Base-by-base conservation (phyloP, 2,797 vertebrate species). In the Siniperca obscura region DNA sequence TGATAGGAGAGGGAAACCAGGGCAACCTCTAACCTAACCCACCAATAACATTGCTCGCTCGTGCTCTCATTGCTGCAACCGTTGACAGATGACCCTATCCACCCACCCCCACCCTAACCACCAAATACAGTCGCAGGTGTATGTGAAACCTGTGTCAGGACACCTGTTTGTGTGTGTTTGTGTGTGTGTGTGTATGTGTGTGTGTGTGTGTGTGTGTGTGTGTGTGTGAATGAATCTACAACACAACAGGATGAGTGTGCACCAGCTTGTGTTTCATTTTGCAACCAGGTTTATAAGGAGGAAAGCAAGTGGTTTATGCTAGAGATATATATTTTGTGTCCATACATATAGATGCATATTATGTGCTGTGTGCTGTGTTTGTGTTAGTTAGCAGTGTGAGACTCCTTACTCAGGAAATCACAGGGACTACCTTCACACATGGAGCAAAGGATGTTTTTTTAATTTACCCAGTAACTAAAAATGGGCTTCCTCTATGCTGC, bases 1-100 rank as follows among this genome's bases (percentile, higher is more conserved):
- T 72, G 92, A 92, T 93, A 94, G 83, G 80, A 87, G 78, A 86
- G 74, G 77, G 87, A 94, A 94, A 94, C 92, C 89, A 90, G 94
- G 90, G 87, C 93, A 91, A 89, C 90, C 91, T 92, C 84, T 88
- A 76, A 61, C 81, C 92, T 48, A 38, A 42, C 79, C 89, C 72
- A 59, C 94, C 93, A 92, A 93, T 94, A 80, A 40, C 82, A 70
- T 87, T 7, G 59, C 87, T 88, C 40, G 36, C 82, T 90, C 27
- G 16, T 38, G 6, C 74, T 48, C 81, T 85, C 83, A 42, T 40
- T 13, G 55, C 82, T 68, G 83, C 89, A 90, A 79, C 83, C 90
- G 89, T 91, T 92, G 89, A 86, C 89, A 74, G 71, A 59, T 90
- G 81, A 93, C 90, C 91, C 87, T 74, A 34, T 68, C 85, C 48